Evolutionary conservation across 2,797 vertebrate species (phyloP).

Genomic region (Xerus rutilus): DNA sequence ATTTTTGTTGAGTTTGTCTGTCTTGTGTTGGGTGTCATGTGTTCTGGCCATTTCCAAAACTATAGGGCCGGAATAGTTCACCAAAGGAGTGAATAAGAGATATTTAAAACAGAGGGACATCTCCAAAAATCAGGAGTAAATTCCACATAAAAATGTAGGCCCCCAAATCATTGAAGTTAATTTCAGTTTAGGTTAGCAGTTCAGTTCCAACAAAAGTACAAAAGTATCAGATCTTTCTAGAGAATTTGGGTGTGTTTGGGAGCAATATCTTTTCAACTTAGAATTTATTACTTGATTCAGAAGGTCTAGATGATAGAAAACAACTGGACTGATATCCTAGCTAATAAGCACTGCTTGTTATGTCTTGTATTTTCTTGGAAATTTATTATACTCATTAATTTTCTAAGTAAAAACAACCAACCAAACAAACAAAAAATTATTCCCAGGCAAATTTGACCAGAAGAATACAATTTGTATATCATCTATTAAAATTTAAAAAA

Average conservation of each 20-base stretch:
- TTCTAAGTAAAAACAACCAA: neutral
- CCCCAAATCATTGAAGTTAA: neutral
- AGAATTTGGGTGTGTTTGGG: neutral
- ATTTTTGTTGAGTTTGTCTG: neutral
- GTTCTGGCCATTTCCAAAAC: neutral
- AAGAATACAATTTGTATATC: neutral
- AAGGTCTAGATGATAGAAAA: neutral
- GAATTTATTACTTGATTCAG: neutral
- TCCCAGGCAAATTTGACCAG: neutral
- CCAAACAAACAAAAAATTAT: neutral
- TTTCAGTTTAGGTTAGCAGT: neutral
- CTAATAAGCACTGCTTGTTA: neutral
- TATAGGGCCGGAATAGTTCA: neutral
- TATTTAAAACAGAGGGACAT: neutral
- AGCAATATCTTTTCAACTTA: neutral
- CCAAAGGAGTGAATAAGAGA: neutral
- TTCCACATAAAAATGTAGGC: neutral
- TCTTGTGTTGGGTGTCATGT: too few species aligned
- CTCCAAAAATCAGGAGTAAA: neutral
- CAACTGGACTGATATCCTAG: neutral
- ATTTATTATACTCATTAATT: neutral
- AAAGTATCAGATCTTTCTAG: neutral
- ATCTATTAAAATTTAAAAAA: slow-evolving; percentile 19
- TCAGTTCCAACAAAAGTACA: neutral
- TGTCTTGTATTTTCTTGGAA: neutral